These are phyloP conservation scores for Cyprinodon tularosa DNA, from an alignment of 2,113 vertebrate genomes.

Conservation along the genomic window DNA sequence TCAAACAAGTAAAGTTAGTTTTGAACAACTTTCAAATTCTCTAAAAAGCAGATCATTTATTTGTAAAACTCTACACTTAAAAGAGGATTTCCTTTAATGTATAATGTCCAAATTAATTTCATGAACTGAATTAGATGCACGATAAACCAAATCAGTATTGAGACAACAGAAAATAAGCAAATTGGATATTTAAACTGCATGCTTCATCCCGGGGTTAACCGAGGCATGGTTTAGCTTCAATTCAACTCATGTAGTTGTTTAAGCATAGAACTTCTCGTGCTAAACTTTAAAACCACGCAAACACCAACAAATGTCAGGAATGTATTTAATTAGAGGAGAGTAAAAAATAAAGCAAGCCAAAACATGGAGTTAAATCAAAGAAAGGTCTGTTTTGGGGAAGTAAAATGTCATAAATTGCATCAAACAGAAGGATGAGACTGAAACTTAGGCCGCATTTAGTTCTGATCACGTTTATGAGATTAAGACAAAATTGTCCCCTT, in stretches of 20 bases:
- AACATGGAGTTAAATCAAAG: slow-evolving; percentile 18
- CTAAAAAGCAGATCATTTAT: no score
- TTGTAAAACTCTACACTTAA: no score
- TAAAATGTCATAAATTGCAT: slow-evolving; percentile 29
- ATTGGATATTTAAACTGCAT: background rate
- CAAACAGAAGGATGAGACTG: slow-evolving; percentile 30
- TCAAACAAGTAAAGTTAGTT: no score
- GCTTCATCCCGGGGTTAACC: background rate
- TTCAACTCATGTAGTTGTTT: slow-evolving; percentile 42
- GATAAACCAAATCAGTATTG: background rate
- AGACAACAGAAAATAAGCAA: background rate
- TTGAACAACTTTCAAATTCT: no score
- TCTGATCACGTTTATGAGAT: background rate
- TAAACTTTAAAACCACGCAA: slow-evolving; percentile 28
- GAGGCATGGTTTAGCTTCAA: slow-evolving; percentile 22
- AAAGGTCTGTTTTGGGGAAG: background rate
- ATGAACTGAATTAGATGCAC: background rate
- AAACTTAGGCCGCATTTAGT: slow-evolving; percentile 8
- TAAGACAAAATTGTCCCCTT: background rate
- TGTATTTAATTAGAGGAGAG: slow-evolving; percentile 67
- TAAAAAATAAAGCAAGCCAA: slow-evolving; percentile 38
- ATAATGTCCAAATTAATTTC: no score
- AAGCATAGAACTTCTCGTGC: slow-evolving; percentile 33
- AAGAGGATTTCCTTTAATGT: no score
- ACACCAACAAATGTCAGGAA: slow-evolving; percentile 50